These are phyloP conservation scores for Lontra canadensis DNA, from an alignment of 2,113 vertebrate species.

Conservation along the genomic window DNA sequence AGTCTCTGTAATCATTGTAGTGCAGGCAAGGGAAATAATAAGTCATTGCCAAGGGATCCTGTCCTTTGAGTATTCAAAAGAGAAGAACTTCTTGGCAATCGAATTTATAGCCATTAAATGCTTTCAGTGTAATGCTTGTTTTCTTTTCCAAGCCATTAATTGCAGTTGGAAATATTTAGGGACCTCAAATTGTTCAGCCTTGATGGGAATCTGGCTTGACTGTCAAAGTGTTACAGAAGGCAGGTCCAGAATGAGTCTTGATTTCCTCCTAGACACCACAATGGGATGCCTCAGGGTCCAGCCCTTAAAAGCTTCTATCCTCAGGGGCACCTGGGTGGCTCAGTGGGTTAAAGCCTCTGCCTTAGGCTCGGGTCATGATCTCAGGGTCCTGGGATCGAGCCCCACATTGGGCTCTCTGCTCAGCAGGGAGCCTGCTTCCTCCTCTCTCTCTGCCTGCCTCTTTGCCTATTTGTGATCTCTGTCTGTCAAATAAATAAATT, in stretches of 20 bases:
- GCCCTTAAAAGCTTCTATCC: neutral
- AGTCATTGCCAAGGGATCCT: neutral
- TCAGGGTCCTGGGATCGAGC: no score
- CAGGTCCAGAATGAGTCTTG: neutral
- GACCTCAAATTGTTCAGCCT: neutral
- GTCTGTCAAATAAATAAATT: no score
- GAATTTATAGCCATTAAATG: constrained; percentile 30
- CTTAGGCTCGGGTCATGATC: no score
- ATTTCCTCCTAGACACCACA: neutral
- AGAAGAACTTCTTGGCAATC: constrained; percentile 45
- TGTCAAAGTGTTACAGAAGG: neutral
- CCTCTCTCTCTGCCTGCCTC: no score
- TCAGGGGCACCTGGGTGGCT: no score
- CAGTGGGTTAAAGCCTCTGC: no score
- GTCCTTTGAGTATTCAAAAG: constrained; percentile 6
- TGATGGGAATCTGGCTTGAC: neutral
- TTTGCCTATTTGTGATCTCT: no score
- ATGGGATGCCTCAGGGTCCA: neutral
- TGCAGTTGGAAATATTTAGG: neutral
- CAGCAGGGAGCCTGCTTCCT: no score
- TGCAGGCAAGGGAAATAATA: constrained; percentile 29
- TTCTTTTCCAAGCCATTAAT: constrained; percentile 31
- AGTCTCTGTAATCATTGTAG: constrained; percentile 14
- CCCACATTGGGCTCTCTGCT: no score
- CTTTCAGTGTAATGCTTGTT: neutral